Percentiles rank a stretch among this genome's conserved stretches.
Evolutionary conservation across 1,140 invertebrate species (phyloP).

Genomic region (Bradynema listronoti): DNA sequence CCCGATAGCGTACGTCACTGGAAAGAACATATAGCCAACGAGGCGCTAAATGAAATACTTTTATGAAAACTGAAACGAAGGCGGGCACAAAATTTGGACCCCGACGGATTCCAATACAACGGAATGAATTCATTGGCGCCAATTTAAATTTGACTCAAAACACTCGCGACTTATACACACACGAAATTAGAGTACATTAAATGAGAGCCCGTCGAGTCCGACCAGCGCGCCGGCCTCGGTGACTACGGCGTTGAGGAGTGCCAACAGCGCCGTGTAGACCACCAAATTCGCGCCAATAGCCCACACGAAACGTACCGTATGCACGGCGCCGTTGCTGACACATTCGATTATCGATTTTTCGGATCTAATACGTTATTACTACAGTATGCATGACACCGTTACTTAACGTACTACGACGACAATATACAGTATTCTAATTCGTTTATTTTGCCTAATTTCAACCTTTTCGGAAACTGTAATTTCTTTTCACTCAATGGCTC

Average conservation of each 20-base stretch:
- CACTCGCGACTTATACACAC: too few relatives aligned
- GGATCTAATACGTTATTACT: slow-evolving; percentile 65
- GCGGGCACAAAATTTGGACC: too few relatives aligned
- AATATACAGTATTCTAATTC: too few relatives aligned
- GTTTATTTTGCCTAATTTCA: too few relatives aligned
- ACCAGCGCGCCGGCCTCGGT: slow-evolving; percentile 72
- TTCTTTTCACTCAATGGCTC: slow-evolving; percentile 60
- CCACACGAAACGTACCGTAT: slow-evolving; percentile 67
- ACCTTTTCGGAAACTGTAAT: slow-evolving; percentile 42
- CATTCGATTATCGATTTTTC: slow-evolving; percentile 74
- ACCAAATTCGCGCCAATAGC: slow-evolving; percentile 85
- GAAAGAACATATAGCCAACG: slow-evolving; percentile 76
- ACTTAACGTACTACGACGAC: slow-evolving; percentile 5
- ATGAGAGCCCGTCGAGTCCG: slow-evolving; percentile 59
- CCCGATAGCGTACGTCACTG: slow-evolving; percentile 74
- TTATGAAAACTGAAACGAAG: too few relatives aligned
- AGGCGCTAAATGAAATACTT: slow-evolving; percentile 28
- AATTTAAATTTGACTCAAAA: too few relatives aligned
- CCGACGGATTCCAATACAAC: too few relatives aligned
- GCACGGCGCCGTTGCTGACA: slow-evolving; percentile 73
- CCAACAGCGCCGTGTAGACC: slow-evolving; percentile 76
- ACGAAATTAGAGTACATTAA: slow-evolving; percentile 34
- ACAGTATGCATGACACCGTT: slow-evolving; percentile 64
- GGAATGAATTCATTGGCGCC: too few relatives aligned
- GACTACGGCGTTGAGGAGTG: slow-evolving; percentile 73